Base-by-base conservation (phyloP, 2,888 invertebrate genomes). In the Spilarctia lutea region DNA sequence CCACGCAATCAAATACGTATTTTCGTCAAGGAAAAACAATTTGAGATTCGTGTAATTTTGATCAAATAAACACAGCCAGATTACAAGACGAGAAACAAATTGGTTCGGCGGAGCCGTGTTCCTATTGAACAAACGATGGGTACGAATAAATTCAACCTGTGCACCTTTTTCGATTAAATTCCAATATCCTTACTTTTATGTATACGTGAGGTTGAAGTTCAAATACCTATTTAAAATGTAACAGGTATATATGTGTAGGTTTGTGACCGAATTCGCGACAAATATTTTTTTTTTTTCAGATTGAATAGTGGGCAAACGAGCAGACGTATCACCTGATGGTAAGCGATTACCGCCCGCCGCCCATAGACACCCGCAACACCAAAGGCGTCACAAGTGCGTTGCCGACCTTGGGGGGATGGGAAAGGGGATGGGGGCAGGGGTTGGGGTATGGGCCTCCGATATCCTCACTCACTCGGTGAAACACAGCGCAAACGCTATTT, bases 81-180 rank as follows among this genome's bases (percentile, higher is more conserved):
- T 75, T 75, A 72, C 66, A 16, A 56, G 30, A 65, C 20, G 39
- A 60, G 66, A 65, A 69, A 69, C 66, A 70, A 72, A 75, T 69
- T 66, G 66, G 66, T 72, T 52, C 45, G 63, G 35, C 65, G 63
- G 27, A 24, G 65, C 24, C 42, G 20, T 65, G 52, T 68, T 60
- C 60, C 39, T n/a, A 30, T n/a, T 33, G 35, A 68, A 72, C 72
- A 65, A 68, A 75, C 52, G 65, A 20, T 39, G 20, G 48, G 33
- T 45, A 71, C 39, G 30, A 65, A 75, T 72, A 63, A 75, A 75
- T 72, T 71, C 67, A 30, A 66, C 65, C 68, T 42, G 65, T 42
- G 33, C 33, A 72, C 72, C 72, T 68, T 75, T 75, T 72, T 69
- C 68, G 71, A 75, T 75, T 68, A 65, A 71, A 75, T 48, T 71